Evolutionary conservation across 2,113 vertebrate genomes (phyloP).

Genomic region (Meriones unguiculatus): DNA sequence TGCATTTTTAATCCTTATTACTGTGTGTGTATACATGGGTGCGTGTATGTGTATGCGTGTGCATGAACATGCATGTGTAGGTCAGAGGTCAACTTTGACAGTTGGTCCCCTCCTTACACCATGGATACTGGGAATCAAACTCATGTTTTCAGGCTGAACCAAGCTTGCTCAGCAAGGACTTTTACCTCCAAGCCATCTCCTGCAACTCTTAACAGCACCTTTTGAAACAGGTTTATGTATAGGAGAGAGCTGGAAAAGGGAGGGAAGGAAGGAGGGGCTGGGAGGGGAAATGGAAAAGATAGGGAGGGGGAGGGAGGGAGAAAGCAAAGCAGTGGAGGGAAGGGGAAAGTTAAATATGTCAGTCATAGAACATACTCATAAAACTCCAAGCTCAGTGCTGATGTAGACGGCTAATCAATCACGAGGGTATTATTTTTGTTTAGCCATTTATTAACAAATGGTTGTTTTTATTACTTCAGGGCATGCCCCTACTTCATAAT

Average conservation of each 20-base stretch:
- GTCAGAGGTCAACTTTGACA: background rate
- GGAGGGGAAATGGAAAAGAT: background rate
- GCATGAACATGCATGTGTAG: too few species aligned
- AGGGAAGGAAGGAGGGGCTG: background rate
- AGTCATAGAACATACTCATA: background rate
- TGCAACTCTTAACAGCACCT: background rate
- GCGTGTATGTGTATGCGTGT: background rate
- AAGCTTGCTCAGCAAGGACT: background rate
- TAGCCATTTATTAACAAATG: slow-evolving; percentile 44
- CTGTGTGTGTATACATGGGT: background rate
- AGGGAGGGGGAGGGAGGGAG: background rate
- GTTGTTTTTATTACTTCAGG: slow-evolving; percentile 48
- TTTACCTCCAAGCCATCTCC: background rate
- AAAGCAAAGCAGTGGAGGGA: background rate
- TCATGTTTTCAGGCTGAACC: background rate
- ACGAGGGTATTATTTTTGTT: slow-evolving; percentile 38
- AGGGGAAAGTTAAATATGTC: background rate
- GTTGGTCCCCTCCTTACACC: background rate
- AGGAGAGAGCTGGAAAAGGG: background rate
- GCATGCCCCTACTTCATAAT: slow-evolving; percentile 10
- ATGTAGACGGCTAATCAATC: background rate
- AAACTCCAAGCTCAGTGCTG: background rate
- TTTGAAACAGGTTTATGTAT: slow-evolving; percentile 11
- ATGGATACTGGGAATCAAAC: background rate
- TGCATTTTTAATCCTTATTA: background rate